phyloP scores from a whole-genome alignment of 2,888 invertebrate genomes.

The Drosophila silvestris region DNA sequence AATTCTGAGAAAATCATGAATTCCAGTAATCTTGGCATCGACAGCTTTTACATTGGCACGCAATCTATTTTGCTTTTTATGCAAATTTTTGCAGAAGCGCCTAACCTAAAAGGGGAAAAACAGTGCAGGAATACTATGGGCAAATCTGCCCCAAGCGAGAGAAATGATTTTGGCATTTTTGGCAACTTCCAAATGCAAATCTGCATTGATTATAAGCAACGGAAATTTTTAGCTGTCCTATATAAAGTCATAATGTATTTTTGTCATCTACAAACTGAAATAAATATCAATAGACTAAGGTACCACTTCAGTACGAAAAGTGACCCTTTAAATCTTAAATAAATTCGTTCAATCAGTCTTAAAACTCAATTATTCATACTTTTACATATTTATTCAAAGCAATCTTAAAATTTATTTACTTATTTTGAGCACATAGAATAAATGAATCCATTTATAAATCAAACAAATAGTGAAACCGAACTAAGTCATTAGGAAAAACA shows the following conservation, averaged over 20 bases:
- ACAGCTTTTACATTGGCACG: conserved; percentile 28
- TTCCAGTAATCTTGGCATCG: conserved; percentile 22
- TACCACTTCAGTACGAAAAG: not conserved
- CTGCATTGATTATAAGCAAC: conserved; percentile 3
- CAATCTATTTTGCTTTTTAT: conserved; percentile 56
- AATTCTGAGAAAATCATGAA: conserved; percentile 7
- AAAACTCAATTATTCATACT: not conserved
- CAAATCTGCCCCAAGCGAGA: conserved; percentile 23
- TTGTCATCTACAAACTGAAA: not conserved
- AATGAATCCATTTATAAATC: not conserved
- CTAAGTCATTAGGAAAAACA: not conserved
- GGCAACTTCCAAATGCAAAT: conserved; percentile 6
- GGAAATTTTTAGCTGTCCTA: not conserved
- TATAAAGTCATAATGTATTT: not conserved
- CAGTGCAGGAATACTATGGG: not conserved
- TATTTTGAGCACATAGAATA: too few species aligned
- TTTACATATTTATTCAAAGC: not conserved
- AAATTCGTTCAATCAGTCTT: not conserved
- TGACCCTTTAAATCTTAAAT: not conserved
- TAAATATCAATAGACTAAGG: not conserved
- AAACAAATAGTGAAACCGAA: not conserved
- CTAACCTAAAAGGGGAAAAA: conserved; percentile 15
- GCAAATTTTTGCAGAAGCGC: conserved; percentile 40
- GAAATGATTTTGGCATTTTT: conserved; percentile 28
- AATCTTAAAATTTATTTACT: not conserved